Conservation (phyloP, 2,113 vertebrate species). For the human (Homo sapiens) region DNA sequence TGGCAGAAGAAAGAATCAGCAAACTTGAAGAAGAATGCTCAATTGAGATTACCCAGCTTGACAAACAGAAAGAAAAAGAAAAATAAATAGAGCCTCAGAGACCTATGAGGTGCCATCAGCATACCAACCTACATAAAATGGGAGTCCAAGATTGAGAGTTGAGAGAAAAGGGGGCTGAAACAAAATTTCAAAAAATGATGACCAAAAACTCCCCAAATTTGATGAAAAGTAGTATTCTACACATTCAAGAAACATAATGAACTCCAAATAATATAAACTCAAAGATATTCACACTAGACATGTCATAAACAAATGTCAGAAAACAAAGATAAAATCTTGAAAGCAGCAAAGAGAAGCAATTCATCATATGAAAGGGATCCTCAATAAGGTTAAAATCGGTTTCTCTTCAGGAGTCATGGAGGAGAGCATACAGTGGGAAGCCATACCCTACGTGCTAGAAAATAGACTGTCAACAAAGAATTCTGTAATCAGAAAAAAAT, state of each 20-base stretch:
- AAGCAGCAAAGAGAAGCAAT: neutral
- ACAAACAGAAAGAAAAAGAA: neutral
- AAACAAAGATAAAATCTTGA: neutral
- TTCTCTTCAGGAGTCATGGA: neutral
- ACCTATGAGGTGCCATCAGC: neutral
- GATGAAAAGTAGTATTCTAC: neutral
- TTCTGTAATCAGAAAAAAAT: neutral
- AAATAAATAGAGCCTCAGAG: neutral
- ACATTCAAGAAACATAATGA: neutral
- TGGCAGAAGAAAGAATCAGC: neutral
- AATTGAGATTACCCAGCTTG: neutral
- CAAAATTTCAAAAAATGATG: neutral
- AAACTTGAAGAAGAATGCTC: neutral
- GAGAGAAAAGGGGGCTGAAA: neutral
- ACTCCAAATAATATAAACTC: neutral
- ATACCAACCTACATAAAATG: neutral
- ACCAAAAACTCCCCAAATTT: neutral
- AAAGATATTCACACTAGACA: neutral
- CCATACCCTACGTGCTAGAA: neutral
- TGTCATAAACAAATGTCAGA: neutral
- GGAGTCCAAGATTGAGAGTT: neutral
- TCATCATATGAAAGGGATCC: neutral
- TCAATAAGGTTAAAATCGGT: neutral
- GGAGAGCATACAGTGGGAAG: neutral
- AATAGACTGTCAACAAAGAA: neutral